phyloP scores from a whole-genome alignment of 2,797 vertebrate genomes.

The Acipenser transmontanus region DNA sequence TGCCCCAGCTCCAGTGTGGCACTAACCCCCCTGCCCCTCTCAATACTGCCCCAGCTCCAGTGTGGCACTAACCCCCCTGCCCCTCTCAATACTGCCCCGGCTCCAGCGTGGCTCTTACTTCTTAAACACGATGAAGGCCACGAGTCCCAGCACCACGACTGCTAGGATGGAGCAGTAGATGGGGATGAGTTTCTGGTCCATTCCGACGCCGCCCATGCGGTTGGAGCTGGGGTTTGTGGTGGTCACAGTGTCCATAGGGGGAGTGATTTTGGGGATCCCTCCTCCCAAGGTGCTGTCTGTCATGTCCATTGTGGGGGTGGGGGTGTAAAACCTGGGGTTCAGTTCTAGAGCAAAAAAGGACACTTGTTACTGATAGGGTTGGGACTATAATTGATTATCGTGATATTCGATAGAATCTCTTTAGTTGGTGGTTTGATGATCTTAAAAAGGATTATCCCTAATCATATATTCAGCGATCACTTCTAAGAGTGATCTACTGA shows the following conservation, averaged over 20 bases:
- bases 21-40: too few species aligned
- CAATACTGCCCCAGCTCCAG: background rate
- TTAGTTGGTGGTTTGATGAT: too few species aligned
- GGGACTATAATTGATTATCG: too few species aligned
- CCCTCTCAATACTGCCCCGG: background rate
- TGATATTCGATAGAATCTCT: too few species aligned
- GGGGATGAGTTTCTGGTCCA: slow-evolving; percentile 86
- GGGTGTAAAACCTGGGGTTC: slow-evolving; percentile 35
- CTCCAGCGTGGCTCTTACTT: slow-evolving; percentile 57
- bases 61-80: background rate
- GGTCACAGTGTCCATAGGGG: slow-evolving; percentile 54
- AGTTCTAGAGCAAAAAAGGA: background rate
- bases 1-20: background rate
- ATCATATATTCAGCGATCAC: too few species aligned
- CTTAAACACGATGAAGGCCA: slow-evolving; percentile 89
- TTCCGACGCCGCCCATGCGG: slow-evolving; percentile 65
- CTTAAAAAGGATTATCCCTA: too few species aligned
- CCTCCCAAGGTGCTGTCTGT: slow-evolving; percentile 31
- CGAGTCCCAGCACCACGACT: slow-evolving; percentile 81
- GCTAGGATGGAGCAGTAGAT: slow-evolving; percentile 97
- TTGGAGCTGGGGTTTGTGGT: slow-evolving; percentile 73
- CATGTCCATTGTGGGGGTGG: slow-evolving; percentile 44
- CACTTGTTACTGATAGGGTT: background rate
- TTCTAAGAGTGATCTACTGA: too few species aligned
- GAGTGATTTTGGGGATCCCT: slow-evolving; percentile 33